These are phyloP conservation scores for Loripinus fragilis DNA, from an alignment of 2,888 invertebrate species.

Conservation along the genomic window DNA sequence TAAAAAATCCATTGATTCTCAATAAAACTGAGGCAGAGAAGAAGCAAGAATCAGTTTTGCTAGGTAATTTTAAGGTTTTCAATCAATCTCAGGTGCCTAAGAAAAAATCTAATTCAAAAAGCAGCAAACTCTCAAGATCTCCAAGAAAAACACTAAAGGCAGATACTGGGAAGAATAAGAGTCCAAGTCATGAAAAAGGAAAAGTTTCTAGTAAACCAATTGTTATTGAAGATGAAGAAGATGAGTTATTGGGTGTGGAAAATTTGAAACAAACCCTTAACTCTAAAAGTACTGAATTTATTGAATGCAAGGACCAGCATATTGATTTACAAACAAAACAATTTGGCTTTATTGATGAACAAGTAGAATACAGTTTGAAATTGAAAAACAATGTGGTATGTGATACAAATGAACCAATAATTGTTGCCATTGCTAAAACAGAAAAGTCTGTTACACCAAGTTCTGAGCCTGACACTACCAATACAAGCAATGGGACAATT, in stretches of 20 bases:
- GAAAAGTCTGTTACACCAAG: background rate
- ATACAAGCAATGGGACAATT: background rate
- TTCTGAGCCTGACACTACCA: background rate
- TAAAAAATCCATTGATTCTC: background rate
- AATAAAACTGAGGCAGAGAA: constrained; percentile 8
- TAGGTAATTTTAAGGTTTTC: background rate
- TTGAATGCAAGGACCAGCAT: background rate
- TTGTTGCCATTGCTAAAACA: constrained; percentile 6
- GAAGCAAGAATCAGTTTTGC: background rate
- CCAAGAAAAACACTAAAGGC: background rate
- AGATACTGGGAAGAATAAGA: background rate
- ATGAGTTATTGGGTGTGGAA: background rate
- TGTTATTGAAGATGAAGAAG: constrained; percentile 4
- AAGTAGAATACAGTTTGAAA: background rate
- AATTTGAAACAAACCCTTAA: background rate
- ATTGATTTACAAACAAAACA: background rate
- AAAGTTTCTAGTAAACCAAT: constrained; percentile 1
- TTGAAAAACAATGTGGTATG: background rate
- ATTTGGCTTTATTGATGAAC: background rate
- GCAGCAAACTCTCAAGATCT: background rate
- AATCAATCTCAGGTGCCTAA: background rate
- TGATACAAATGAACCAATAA: constrained; percentile 3
- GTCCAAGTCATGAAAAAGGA: background rate
- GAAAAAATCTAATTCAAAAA: background rate
- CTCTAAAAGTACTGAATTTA: background rate